Base-by-base conservation (phyloP, 2,113 vertebrate genomes). In the Mola mola region DNA sequence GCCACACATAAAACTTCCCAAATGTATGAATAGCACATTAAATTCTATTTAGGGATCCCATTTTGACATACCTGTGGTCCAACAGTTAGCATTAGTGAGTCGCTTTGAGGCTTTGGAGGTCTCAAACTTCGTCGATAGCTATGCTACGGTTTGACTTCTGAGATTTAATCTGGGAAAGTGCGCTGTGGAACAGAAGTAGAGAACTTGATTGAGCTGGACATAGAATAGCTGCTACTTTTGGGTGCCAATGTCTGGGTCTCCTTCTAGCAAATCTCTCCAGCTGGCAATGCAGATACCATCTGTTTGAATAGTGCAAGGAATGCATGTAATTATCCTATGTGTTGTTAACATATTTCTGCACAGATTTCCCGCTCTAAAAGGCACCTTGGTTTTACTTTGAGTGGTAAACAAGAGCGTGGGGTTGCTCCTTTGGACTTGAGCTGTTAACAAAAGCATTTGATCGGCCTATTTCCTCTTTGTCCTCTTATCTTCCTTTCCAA, bases 391-490 rank as follows among this genome's bases (percentile, higher is more conserved):
- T 73, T 81, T 66, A 56, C 46, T 72, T 25, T 25, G 61, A 75
- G 64, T 61, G 76, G 69, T 74, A 80, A 87, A 84, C 72, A 77
- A 79, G 64, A 43, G 58, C 61, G 22, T 2, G 24, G 13, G 43
- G 52, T 62, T 71, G 58, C 73, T 82, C 75, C 78, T 49, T 59
- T 63, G 52, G 60, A 63, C 75, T 51, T 25, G 60, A 61, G 64
- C 62, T 67, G 43, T 77, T 69, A 40, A 84, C 62, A 80, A 67
- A 84, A 72, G 81, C 51, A 8, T 58, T 49, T 76, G 82, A 87
- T 80, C 83, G 76, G 77, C 82, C 80, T 63, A 76, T 79, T 22
- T 77, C 66, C 83, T 85, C 79, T 93, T 92, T 90, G 89, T 91
- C 86, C 85, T 74, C 79, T 89, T 88, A 84, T 79, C 64, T 78